phyloP scores from a whole-genome alignment of 2,797 vertebrate species.

The Propithecus perrieri region DNA sequence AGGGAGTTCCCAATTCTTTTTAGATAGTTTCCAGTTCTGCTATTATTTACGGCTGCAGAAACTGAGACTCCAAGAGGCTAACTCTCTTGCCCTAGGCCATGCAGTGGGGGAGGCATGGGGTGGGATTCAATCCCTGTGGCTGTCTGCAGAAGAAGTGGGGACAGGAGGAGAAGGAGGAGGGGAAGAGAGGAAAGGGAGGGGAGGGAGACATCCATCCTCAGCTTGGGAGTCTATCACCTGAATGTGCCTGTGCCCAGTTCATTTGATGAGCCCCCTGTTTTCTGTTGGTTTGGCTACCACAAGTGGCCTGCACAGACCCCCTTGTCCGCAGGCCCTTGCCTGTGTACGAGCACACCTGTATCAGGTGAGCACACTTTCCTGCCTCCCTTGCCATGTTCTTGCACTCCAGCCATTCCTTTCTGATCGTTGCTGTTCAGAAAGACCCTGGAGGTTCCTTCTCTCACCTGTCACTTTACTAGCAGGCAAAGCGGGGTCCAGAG shows the following conservation, averaged over 20 bases:
- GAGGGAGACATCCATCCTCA: too few species aligned
- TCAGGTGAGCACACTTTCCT: too few species aligned
- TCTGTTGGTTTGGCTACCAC: not conserved
- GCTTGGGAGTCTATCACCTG: too few species aligned
- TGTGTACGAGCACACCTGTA: not conserved
- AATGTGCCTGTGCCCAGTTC: too few species aligned
- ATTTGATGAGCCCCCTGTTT: not conserved
- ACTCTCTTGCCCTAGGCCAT: not conserved
- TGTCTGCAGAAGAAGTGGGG: not conserved
- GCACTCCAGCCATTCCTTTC: not conserved
- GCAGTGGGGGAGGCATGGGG: rapidly evolving
- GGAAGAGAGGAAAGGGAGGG: too few species aligned
- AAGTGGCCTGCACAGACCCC: not conserved
- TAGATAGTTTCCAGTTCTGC: not conserved
- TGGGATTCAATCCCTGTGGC: not conserved
- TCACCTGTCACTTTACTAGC: not conserved
- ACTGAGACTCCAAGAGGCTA: not conserved
- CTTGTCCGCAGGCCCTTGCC: not conserved
- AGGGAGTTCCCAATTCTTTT: not conserved
- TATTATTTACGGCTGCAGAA: not conserved
- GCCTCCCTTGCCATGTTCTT: not conserved
- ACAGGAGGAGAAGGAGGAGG: rapidly evolving
- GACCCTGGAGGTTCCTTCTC: not conserved
- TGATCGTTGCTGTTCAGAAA: not conserved
- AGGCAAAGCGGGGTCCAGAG: not conserved